Evolutionary conservation across 1,140 invertebrate genomes (phyloP), one percentile per base, ranked within the genome.

Genomic region (Hetaerina americana): DNA sequence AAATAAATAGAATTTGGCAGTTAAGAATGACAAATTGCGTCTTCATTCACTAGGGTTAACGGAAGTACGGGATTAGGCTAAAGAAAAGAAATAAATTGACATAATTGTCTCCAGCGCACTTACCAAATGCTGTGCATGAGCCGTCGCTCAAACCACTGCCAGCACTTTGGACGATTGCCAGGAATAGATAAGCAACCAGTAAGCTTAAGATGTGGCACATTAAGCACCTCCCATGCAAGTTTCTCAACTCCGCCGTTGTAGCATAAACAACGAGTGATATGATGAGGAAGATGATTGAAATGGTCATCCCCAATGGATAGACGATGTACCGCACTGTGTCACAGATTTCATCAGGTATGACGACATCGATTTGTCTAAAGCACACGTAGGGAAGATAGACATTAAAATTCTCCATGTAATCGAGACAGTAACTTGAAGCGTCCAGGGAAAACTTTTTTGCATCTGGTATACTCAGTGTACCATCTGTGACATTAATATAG

Each of bases 241-340:
- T 92, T 10, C 86, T 77, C 22, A 91, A 77, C 70, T 92, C 90
- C 0, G 87, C 86, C 28, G 91, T 85, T 26, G 88, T 79, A 0
- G 87, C 85, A 76, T 92, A 92, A 0, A 92, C 88, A 29, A 89
- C 71, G 68, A 92, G 87, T 1, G 91, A 92, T 0, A 85, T 81
- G 27, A 89, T 72, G 26, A 92, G 83, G 74, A 91, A 92, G 0
- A 89, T 87, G 18, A 90, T 84, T 0, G 90, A 92, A 6, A 91
- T 80, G 0, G 89, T 78, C 77, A 91, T 84, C 26, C 87, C 89
- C 6, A 73, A n/a, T 0, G 76, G 77, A 69, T 80, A 79, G 5
- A 77, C n/a, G 0, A 70, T 74, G 1, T 57, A 57, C 3, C 15
- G 15, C 1, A 57, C 22, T 12, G 40, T 5, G 3, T n/a, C 22